Conservation (phyloP, 1,140 invertebrate genomes). For the Brachionus angularis region DNA sequence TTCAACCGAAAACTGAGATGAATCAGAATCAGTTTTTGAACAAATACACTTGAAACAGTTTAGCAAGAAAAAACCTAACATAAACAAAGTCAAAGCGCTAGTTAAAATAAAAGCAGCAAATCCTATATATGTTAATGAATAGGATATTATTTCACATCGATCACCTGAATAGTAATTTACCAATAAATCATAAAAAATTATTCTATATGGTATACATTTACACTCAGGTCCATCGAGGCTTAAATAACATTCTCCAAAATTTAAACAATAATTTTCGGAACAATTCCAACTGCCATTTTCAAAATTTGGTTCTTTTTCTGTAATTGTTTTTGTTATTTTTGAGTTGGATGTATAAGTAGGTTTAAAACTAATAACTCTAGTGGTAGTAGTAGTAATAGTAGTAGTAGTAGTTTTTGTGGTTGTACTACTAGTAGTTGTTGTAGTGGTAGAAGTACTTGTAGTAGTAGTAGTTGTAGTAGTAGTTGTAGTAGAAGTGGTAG, state of each 20-base stretch:
- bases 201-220: neutral
- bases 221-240: neutral
- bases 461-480: neutral
- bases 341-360: too few species aligned
- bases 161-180: neutral
- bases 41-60: too few species aligned
- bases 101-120: neutral
- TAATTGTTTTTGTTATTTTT: neutral
- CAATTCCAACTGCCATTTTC: neutral
- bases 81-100: neutral
- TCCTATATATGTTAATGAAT: constrained; percentile 2
- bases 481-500: neutral
- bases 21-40: too few species aligned
- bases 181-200: neutral
- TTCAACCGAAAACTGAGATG: neutral
- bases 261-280: neutral
- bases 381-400: neutral
- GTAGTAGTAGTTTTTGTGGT: neutral
- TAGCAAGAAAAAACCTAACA: neutral
- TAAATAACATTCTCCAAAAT: constrained; percentile 3
- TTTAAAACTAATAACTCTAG: neutral
- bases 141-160: constrained; percentile 18
- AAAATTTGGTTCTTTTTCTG: neutral
- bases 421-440: neutral
- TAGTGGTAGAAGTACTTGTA: neutral